Evolutionary conservation across 2,797 vertebrate genomes (phyloP).

Genomic region (Siniperca obscura): DNA sequence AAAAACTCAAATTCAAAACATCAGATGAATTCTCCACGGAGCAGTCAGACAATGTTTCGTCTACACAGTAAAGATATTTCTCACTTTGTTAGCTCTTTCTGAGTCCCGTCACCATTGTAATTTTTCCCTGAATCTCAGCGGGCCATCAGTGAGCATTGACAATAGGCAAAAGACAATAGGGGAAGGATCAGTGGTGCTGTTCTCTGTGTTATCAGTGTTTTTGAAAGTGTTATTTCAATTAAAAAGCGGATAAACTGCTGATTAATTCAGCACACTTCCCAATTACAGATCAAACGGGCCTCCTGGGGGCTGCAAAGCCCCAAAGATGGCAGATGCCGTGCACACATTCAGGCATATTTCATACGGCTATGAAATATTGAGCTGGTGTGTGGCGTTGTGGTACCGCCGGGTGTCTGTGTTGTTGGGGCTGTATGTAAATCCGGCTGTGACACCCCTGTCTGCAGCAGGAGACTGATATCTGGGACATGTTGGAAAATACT

Average conservation of each 20-base stretch:
- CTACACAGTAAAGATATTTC: constrained; percentile 42
- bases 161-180: constrained; percentile 71
- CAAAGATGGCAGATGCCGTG: constrained; percentile 96
- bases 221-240: constrained; percentile 92
- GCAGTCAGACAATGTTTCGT: constrained; percentile 45
- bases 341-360: constrained; percentile 96
- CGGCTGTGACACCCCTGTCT: constrained; percentile 73
- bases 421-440: constrained; percentile 80
- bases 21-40: constrained; percentile 56
- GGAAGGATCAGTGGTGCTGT: constrained; percentile 86
- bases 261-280: constrained; percentile 99
- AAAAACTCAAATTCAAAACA: constrained; percentile 30
- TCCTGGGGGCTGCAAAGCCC: constrained; percentile 90
- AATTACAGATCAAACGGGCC: constrained; percentile 97
- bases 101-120: constrained; percentile 50
- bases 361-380: constrained; percentile 97
- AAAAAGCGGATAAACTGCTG: constrained; percentile 96
- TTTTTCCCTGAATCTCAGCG: constrained; percentile 60
- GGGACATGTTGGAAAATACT: constrained; percentile 77
- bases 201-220: constrained; percentile 85
- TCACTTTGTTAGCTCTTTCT: constrained; percentile 56
- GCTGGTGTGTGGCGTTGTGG: constrained; percentile 89
- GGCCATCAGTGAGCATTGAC: constrained; percentile 70
- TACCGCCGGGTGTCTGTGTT: constrained; percentile 82
- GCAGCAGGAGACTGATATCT: constrained; percentile 81